phyloP scores from a whole-genome alignment of 1,140 invertebrate genomes.

The Dufourea novaeangliae region DNA sequence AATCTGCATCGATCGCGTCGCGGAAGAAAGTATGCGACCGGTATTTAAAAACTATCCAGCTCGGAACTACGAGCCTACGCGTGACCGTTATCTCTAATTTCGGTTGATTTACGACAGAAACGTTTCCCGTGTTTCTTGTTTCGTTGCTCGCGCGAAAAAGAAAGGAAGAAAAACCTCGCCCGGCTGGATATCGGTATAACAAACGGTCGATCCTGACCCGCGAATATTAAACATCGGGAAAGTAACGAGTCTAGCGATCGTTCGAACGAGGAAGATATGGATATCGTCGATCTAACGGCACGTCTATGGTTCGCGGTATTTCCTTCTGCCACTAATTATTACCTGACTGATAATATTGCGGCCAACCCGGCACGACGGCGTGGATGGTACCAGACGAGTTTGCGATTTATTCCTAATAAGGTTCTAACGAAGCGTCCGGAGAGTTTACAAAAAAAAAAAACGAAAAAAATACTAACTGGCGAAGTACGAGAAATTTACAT shows the following conservation, averaged over 20 bases:
- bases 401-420: background rate
- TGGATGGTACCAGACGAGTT: background rate
- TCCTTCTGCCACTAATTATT: conserved; percentile 4
- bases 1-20: background rate
- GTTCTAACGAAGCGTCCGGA: background rate
- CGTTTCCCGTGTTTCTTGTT: conserved; percentile 13
- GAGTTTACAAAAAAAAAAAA: background rate
- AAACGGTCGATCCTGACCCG: conserved; percentile 33
- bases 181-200: conserved; percentile 22
- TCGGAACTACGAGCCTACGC: background rate
- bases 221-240: conserved; percentile 41
- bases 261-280: background rate
- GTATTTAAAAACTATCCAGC: background rate
- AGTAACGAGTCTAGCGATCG: conserved; percentile 29
- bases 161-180: background rate
- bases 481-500: background rate
- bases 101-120: conserved; percentile 28
- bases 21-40: conserved; percentile 8
- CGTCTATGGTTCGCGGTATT: conserved; percentile 28
- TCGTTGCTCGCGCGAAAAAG: background rate
- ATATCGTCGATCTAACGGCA: conserved; percentile 13
- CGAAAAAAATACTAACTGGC: no score
- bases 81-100: background rate
- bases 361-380: background rate
- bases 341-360: background rate